Evolutionary conservation across 1,140 invertebrate species (phyloP).

Genomic region (Drosophila ogumai): DNA sequence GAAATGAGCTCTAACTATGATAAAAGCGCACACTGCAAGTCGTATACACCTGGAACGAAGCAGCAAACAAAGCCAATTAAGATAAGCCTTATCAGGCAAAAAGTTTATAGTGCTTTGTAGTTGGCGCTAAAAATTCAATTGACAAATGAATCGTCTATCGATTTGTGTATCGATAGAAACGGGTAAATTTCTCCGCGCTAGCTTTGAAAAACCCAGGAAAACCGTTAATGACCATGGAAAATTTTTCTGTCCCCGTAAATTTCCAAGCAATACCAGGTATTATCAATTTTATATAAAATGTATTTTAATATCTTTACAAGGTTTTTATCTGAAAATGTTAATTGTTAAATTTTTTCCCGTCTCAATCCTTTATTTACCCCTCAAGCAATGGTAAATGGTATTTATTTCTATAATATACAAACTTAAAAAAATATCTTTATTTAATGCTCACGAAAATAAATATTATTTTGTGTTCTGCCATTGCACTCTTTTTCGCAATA

Average conservation of each 20-base stretch:
- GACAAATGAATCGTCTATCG: conserved; percentile 33
- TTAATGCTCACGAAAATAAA: too few relatives aligned
- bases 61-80: conserved; percentile 60
- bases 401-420: too few relatives aligned
- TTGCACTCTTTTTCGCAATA: not conserved
- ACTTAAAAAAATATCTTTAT: too few relatives aligned
- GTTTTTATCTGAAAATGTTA: not conserved
- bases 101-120: conserved; percentile 14
- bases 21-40: conserved; percentile 45
- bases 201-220: not conserved
- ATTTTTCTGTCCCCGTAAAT: not conserved
- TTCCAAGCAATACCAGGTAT: not conserved
- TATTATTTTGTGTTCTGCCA: not conserved
- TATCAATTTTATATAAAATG: too few relatives aligned
- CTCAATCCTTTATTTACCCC: too few relatives aligned
- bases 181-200: not conserved
- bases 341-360: not conserved
- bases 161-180: conserved; percentile 27
- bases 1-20: conserved; percentile 17
- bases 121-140: conserved; percentile 35
- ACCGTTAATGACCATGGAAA: not conserved
- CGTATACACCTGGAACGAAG: conserved; percentile 26
- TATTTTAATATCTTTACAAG: too few relatives aligned
- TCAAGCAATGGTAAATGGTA: too few relatives aligned
- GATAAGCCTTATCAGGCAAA: conserved; percentile 70